Percentiles rank a stretch among this genome's conserved stretches.
Conservation (phyloP, 2,113 vertebrate species). For the Dicaeum eximium region DNA sequence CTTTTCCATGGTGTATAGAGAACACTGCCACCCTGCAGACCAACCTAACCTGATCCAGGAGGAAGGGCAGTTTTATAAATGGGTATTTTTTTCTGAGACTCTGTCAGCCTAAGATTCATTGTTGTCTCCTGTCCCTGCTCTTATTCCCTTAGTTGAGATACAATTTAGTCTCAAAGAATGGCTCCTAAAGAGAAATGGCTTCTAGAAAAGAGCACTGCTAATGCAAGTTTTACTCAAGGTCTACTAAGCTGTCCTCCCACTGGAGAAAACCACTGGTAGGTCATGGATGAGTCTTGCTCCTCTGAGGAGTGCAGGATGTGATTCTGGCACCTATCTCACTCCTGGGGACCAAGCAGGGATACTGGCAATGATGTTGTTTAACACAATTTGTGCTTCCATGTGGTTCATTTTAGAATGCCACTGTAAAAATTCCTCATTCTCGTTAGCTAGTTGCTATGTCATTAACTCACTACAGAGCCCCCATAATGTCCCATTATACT, state of each 20-base stretch:
- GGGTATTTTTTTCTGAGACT: neutral
- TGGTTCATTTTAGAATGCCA: conserved; percentile 7
- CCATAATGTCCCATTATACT: conserved; percentile 43
- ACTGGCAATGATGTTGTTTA: neutral
- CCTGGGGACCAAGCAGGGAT: neutral
- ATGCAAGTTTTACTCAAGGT: neutral
- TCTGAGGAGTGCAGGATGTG: neutral
- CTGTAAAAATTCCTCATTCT: conserved; percentile 24
- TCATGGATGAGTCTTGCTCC: neutral
- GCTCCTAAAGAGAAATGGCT: neutral
- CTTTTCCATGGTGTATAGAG: neutral
- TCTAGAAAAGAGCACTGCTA: neutral
- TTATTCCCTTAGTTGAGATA: neutral
- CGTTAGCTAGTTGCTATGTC: conserved; percentile 32
- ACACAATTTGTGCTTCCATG: neutral
- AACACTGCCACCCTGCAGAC: neutral
- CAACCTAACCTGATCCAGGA: neutral
- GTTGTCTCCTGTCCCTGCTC: neutral
- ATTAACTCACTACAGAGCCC: conserved; percentile 28
- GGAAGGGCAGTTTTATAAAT: neutral
- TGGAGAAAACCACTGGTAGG: neutral
- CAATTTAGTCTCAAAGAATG: neutral
- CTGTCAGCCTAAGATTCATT: neutral
- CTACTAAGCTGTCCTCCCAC: neutral
- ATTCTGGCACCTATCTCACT: neutral